Percentiles rank a stretch among this genome's conserved stretches.
These are phyloP conservation scores for Erannis defoliaria DNA, from an alignment of 2,888 invertebrate species.

Conservation along the genomic window DNA sequence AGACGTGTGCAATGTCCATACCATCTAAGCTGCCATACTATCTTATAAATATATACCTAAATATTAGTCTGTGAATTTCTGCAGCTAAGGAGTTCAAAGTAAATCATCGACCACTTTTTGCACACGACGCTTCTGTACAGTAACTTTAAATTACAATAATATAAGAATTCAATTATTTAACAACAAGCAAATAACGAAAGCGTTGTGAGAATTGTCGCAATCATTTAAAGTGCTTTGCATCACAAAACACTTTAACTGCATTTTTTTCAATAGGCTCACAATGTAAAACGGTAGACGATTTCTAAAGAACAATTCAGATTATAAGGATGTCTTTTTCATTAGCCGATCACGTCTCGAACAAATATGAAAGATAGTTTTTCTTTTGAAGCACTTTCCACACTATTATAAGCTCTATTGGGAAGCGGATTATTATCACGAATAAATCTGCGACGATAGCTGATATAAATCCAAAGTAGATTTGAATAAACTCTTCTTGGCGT, in stretches of 20 bases:
- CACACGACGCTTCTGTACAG: conserved; percentile 31
- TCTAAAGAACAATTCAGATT: conserved; percentile 52
- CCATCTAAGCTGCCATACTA: too few species aligned
- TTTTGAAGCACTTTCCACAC: conserved; percentile 37
- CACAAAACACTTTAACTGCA: conserved; percentile 57
- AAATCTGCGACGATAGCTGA: conserved; percentile 17
- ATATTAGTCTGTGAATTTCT: not conserved
- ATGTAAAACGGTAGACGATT: conserved; percentile 46
- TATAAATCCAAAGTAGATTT: conserved; percentile 39
- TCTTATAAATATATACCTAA: too few species aligned
- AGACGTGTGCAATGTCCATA: too few species aligned
- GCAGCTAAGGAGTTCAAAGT: not conserved
- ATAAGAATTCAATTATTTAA: conserved; percentile 49
- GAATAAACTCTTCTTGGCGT: conserved; percentile 43
- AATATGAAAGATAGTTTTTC: conserved; percentile 53
- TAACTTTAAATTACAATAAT: conserved; percentile 42
- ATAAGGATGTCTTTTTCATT: conserved; percentile 57
- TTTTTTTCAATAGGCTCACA: conserved; percentile 44
- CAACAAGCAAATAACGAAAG: conserved; percentile 35
- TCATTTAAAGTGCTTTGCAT: conserved; percentile 50
- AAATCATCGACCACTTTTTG: conserved; percentile 16
- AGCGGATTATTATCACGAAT: not conserved
- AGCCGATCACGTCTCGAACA: conserved; percentile 57
- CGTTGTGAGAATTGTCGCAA: conserved; percentile 48
- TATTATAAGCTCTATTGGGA: conserved; percentile 15